Evolutionary conservation across 2,888 invertebrate species (phyloP), one percentile per base, ranked within the genome.

Genomic region (Cheilosia impressa): DNA sequence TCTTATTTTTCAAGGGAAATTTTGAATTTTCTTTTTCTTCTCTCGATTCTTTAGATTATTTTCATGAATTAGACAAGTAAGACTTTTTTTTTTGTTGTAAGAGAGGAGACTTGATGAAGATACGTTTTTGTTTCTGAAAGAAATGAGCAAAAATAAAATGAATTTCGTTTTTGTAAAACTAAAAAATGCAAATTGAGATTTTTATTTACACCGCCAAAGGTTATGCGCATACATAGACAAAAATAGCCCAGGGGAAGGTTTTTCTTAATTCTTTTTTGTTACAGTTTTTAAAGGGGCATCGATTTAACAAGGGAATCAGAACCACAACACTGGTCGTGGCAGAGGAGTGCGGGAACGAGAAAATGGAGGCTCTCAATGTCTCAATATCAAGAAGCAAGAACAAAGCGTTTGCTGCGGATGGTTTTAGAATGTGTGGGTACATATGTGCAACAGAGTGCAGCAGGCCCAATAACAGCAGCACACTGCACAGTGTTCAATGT

Each of bases 101-200:
- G 75, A 69, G 58, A 66, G 66, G 72, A 72, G 43, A 78, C 66
- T 83, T 38, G 47, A 80, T 68, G 58, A 71, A 55, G 77, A 53
- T 62, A 52, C 52, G 34, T 71, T 58, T 68, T 63, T 77, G 58
- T 84, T 84, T 84, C 84, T 71, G 38, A 66, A 84, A 80, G 79
- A 84, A 84, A 84, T 84, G 84, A 76, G 27, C 47, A 84, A 55
- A 71, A 79, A 84, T 75, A 84, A 80, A 84, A 60, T 84, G 58
- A 84, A 80, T 65, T 71, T 80, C 65, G 79, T 84, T 84, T 84
- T 84, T 80, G 80, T 84, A 84, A 84, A 84, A 84, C 78, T 27
- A 57, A 22, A 22, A 27, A 50, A 63, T 5, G 38, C 41, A 45
- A 58, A 31, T 58, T 5, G 17, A 55, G 27, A 53, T 69, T 84